Base-by-base conservation (phyloP, 2,113 vertebrate genomes). In the Columbina picui region DNA sequence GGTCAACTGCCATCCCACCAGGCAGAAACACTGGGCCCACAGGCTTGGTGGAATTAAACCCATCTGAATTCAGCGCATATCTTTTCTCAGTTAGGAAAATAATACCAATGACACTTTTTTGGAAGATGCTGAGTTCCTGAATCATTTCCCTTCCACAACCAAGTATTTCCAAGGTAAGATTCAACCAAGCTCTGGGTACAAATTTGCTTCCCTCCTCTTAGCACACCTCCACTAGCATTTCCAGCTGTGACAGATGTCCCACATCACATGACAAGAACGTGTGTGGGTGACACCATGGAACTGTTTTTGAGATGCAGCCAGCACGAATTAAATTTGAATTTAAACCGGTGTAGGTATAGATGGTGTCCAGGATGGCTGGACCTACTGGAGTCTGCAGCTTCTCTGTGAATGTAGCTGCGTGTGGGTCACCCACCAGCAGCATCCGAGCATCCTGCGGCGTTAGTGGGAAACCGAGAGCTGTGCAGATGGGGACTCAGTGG, bases 361-460 rank as follows among this genome's bases (percentile, higher is more conserved):
- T 53, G 57, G 43, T 26, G 78, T 52, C 38, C 69, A 67, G 55
- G 11, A 29, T 70, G 39, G 78, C 16, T 45, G 71, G 34, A 71
- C 52, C 18, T 30, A 1, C n/a, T 17, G 71, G 49, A 20, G 29
- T 10, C 61, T 16, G 52, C 27, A 63, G n/a, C 61, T 29, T 10
- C 67, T 52, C 52, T 50, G 45, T 25, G 1, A 1, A 4, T 25
- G 52, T 64, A 45, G 76, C 81, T 84, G 64, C 30, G 6, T 3
- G 17, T 29, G 52, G 68, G 90, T 65, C 81, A 12, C 50, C 4
- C 53, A 7, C 1, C 39, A 20, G 89, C 70, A 65, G 36, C 39
- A 43, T 4, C 64, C 2, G 2, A 49, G 16, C 10, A 17, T 5
- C 65, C 65, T 12, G 1, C 19, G 18, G 14, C 0, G 2, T 6